Evolutionary conservation across 2,888 invertebrate genomes (phyloP).

Genomic region (Drosophila cognata): DNA sequence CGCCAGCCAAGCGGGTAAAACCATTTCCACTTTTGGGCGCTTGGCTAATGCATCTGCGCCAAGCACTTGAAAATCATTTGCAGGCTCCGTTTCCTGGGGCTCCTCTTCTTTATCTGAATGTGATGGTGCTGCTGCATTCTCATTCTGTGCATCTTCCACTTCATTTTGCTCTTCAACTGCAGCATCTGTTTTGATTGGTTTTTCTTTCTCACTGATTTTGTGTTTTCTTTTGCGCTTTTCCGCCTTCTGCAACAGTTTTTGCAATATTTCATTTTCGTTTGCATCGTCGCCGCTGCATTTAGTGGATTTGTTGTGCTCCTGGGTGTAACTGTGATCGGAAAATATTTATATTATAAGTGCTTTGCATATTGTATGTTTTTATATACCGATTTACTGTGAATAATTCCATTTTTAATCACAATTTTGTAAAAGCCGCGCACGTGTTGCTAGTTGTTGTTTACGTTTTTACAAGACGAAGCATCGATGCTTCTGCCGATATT

Average conservation of each 20-base stretch:
- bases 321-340: constrained; percentile 46
- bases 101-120: neutral
- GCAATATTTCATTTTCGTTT: constrained; percentile 87
- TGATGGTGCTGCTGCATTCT: constrained; percentile 17
- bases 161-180: constrained; percentile 2
- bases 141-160: constrained; percentile 19
- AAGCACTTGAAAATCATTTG: constrained; percentile 85
- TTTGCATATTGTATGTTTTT: neutral
- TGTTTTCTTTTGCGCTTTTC: constrained; percentile 85
- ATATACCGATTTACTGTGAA: constrained; percentile 90
- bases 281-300: constrained; percentile 14
- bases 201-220: constrained; percentile 50
- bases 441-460: constrained; percentile 71
- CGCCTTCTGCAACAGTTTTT: constrained; percentile 87
- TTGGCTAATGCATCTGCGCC: constrained; percentile 88
- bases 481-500: constrained; percentile 30
- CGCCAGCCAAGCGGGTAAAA: constrained; percentile 94
- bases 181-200: neutral
- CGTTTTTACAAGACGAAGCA: constrained; percentile 35
- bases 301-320: constrained; percentile 31
- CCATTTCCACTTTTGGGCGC: constrained; percentile 88
- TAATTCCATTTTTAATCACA: constrained; percentile 87
- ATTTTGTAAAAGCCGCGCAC: constrained; percentile 46
- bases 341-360: neutral
- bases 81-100: constrained; percentile 17